Base-by-base conservation (phyloP, 2,888 invertebrate genomes). In the Coleophora flavipennella region DNA sequence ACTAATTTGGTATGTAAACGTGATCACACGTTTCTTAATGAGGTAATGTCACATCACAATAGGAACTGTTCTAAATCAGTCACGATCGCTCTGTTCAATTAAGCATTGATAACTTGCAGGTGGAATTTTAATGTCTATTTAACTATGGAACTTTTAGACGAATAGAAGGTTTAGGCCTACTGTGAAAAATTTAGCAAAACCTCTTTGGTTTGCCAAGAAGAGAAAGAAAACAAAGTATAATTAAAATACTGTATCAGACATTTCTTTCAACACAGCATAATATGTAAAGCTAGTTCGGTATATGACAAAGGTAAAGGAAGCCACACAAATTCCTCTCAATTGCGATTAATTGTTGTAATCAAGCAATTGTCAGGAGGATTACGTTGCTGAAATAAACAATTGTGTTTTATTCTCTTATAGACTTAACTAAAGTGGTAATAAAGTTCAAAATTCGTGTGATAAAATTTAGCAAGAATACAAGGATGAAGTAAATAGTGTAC, bases 291-390 rank as follows among this genome's bases (percentile, higher is more conserved):
- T 9, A 29, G 4, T 29, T 29, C 49, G 46, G 55, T 50, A 58
- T 49, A 55, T 48, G 54, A 50, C 50, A 61, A 40, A 43, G 39
- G 62, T 69, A 76, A 20, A 20, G 78, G 76, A 78, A 76, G 71
- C 64, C 57, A 53, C 59, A 70, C 67, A 53, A 71, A 81, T 83
- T 77, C 81, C 76, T 46, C 59, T 64, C 79, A 83, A 83, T 83
- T 83, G 79, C 70, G 59, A 75, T 78, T 83, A 83, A 81, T 83
- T 83, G 80, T 70, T 55, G 74, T 77, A 79, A 83, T 83, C 75
- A 79, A 79, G 72, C 75, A 73, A 77, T 76, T 77, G 79, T 66
- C 59, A 57, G 57, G 65, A 60, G 73, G 63, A 74, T 75, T 72
- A 74, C 71, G 62, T 70, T 67, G 77, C 72, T 74, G 67, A 75